These are phyloP conservation scores for Pogonocherus hispidulus DNA, from an alignment of 2,888 invertebrate genomes.

Conservation along the genomic window DNA sequence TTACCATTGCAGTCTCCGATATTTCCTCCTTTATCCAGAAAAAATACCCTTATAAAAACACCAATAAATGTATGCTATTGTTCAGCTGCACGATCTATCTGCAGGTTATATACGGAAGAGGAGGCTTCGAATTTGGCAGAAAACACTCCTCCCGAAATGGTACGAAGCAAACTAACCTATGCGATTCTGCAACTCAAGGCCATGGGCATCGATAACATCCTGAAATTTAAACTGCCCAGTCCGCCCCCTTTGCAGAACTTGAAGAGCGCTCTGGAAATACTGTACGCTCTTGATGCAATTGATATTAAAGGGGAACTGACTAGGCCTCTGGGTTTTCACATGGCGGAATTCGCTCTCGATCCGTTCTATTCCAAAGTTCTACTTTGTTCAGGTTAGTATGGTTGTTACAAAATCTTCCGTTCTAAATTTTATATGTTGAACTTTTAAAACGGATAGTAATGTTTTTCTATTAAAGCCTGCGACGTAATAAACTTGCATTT, in stretches of 20 bases:
- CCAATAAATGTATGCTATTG: too few relatives aligned
- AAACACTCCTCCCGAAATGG: conserved; percentile 92
- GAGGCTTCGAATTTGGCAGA: conserved; percentile 79
- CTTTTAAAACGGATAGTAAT: too few relatives aligned
- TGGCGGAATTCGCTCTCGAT: conserved; percentile 93
- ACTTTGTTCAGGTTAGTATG: conserved; percentile 78
- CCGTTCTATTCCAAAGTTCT: conserved; percentile 91
- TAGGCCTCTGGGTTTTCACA: conserved; percentile 80
- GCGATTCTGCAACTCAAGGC: conserved; percentile 93
- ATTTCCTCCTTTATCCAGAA: too few relatives aligned
- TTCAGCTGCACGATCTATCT: too few relatives aligned
- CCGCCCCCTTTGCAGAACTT: conserved; percentile 93
- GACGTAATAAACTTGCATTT: too few relatives aligned
- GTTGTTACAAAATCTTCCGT: too few relatives aligned
- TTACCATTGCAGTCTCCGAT: too few relatives aligned
- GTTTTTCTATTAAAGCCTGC: too few relatives aligned
- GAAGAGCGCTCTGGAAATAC: conserved; percentile 85
- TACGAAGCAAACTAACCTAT: conserved; percentile 87
- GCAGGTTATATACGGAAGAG: conserved; percentile 84
- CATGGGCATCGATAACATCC: conserved; percentile 91
- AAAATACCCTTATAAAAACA: too few relatives aligned
- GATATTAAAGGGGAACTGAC: conserved; percentile 85
- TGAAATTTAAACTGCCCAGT: conserved; percentile 92
- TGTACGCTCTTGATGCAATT: conserved; percentile 88
- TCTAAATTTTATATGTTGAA: too few relatives aligned